phyloP scores from a whole-genome alignment of 2,888 invertebrate species.

The Campoplex capitator region DNA sequence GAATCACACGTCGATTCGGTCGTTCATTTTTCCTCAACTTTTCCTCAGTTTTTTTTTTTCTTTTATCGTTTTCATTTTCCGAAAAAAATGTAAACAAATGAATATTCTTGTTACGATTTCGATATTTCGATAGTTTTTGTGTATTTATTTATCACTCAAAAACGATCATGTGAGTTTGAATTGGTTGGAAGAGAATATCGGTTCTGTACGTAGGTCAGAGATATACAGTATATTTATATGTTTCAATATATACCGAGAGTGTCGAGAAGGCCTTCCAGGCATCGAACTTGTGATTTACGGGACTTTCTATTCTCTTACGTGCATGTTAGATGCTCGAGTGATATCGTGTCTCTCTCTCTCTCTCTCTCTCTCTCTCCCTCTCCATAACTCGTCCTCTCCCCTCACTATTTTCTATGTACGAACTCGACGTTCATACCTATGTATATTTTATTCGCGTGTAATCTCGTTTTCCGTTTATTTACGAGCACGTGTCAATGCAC shows the following conservation, averaged over 20 bases:
- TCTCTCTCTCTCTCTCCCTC: constrained; percentile 4
- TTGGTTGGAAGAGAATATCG: constrained; percentile 27
- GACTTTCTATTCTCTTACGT: constrained; percentile 73
- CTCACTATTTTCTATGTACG: constrained; percentile 7
- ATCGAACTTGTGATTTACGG: constrained; percentile 72
- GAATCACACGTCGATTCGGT: neutral
- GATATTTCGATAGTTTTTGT: neutral
- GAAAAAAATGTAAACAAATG: neutral
- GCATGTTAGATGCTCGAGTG: constrained; percentile 61
- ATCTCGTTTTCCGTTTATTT: constrained; percentile 59
- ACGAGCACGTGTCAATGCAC: constrained; percentile 50
- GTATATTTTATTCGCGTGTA: constrained; percentile 25
- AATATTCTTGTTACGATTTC: too few species aligned
- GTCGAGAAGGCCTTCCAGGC: constrained; percentile 47
- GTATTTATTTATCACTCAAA: constrained; percentile 26
- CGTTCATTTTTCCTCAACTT: neutral
- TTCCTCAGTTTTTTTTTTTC: neutral
- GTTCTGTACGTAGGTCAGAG: neutral
- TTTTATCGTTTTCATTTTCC: neutral
- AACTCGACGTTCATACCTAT: constrained; percentile 6
- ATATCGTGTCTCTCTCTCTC: constrained; percentile 45
- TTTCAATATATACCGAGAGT: constrained; percentile 38
- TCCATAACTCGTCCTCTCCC: constrained; percentile 42
- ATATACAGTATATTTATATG: constrained; percentile 20
- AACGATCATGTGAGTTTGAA: constrained; percentile 11